phyloP scores from a whole-genome alignment of 2,113 vertebrate species.

The Takifugu flavidus region DNA sequence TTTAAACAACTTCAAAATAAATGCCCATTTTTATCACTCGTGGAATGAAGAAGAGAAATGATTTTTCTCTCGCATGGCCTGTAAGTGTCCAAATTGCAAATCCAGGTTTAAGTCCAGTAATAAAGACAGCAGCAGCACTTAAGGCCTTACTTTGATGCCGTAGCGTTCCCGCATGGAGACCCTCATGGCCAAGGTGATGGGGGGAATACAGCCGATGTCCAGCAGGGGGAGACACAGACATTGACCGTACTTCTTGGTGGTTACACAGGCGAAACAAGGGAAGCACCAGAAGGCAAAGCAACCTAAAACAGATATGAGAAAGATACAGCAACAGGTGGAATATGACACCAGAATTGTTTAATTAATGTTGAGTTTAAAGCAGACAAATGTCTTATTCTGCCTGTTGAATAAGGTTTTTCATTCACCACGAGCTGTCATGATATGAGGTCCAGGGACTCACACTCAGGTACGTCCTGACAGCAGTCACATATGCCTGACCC shows the following conservation, averaged over 20 bases:
- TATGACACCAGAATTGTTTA: neutral
- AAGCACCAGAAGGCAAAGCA: slow-evolving; percentile 71
- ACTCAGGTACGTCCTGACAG: slow-evolving; percentile 47
- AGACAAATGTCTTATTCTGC: no score
- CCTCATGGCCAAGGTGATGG: slow-evolving; percentile 64
- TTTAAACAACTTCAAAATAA: no score
- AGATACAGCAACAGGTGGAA: neutral
- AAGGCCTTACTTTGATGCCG: slow-evolving; percentile 64
- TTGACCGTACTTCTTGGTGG: slow-evolving; percentile 49
- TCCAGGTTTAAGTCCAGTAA: neutral
- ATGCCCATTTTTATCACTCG: no score
- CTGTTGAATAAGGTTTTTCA: neutral
- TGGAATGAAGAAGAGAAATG: neutral
- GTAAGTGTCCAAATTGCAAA: neutral
- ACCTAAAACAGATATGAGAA: slow-evolving; percentile 33
- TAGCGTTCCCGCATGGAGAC: slow-evolving; percentile 71
- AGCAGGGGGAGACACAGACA: slow-evolving; percentile 73
- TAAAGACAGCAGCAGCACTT: no score
- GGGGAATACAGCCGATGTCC: slow-evolving; percentile 48
- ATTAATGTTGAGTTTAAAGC: no score
- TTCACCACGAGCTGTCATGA: neutral
- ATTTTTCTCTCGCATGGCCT: neutral
- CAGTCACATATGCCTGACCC: slow-evolving; percentile 64
- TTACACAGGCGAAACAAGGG: slow-evolving; percentile 69
- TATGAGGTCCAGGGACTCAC: slow-evolving; percentile 43